Evolutionary conservation across 1,140 invertebrate genomes (phyloP).

Genomic region (Brachionus manjavacas): DNA sequence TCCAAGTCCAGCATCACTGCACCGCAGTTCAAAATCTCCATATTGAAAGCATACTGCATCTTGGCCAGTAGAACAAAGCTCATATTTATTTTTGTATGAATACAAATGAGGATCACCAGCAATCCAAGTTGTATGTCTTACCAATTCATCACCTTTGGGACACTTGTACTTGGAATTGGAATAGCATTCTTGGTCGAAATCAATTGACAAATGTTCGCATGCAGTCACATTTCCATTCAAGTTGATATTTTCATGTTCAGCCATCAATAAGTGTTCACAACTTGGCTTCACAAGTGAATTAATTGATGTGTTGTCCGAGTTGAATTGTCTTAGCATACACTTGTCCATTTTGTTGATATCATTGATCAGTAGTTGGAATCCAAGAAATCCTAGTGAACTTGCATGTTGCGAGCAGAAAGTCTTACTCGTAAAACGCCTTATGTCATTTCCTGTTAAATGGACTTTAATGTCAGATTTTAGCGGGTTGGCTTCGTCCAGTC

Average conservation of each 20-base stretch:
- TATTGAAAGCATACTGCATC: background rate
- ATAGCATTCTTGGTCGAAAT: background rate
- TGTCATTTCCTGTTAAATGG: background rate
- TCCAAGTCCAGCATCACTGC: background rate
- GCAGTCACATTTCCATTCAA: background rate
- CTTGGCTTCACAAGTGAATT: background rate
- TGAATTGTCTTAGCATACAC: background rate
- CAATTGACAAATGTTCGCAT: background rate
- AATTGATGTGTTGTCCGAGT: background rate
- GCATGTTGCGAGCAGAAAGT: background rate
- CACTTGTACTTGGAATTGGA: background rate
- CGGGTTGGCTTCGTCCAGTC: background rate
- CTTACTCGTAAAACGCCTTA: background rate
- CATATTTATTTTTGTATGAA: constrained; percentile 20
- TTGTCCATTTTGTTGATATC: background rate
- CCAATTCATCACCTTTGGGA: background rate
- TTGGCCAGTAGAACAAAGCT: background rate
- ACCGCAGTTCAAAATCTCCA: background rate
- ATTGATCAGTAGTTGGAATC: background rate
- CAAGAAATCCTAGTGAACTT: background rate
- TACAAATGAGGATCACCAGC: constrained; percentile 8
- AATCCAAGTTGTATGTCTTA: background rate
- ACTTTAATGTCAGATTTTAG: background rate
- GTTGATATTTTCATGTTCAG: background rate
- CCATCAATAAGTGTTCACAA: background rate